Conservation (phyloP, 1,140 invertebrate species). For the Platorchestia sp. region DNA sequence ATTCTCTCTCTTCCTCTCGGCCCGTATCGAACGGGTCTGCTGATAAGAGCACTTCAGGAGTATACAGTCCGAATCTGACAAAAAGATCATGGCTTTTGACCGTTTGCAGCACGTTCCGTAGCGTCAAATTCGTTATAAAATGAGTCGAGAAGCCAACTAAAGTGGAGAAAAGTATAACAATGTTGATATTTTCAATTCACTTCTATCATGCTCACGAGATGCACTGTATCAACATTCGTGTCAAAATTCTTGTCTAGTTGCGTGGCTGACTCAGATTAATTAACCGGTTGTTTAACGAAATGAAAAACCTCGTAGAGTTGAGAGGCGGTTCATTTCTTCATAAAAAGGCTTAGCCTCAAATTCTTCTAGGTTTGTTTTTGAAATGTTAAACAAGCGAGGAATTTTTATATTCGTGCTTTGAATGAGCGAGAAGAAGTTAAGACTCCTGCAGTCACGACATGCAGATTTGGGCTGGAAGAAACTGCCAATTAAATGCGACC, state of each 20-base stretch:
- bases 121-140: not conserved
- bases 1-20: constrained; percentile 2
- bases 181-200: not conserved
- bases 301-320: not conserved
- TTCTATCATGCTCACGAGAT: not conserved
- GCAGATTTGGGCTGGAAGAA: not conserved
- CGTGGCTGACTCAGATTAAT: not conserved
- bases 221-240: not conserved
- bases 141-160: not conserved
- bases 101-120: not conserved
- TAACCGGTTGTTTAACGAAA: not conserved
- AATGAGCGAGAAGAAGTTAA: not conserved
- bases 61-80: constrained; percentile 6
- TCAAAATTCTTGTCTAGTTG: not conserved
- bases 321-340: not conserved
- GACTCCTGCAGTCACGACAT: constrained; percentile 17
- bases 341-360: not conserved
- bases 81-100: constrained; percentile 1
- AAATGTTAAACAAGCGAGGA: not conserved
- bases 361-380: not conserved
- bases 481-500: constrained; percentile 46
- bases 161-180: not conserved
- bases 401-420: not conserved
- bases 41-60: constrained; percentile 24
- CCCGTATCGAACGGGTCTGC: not conserved